Evolutionary conservation across 2,888 invertebrate genomes (phyloP), one percentile per base, ranked within the genome.

Genomic region (Ochropleura leucogaster): DNA sequence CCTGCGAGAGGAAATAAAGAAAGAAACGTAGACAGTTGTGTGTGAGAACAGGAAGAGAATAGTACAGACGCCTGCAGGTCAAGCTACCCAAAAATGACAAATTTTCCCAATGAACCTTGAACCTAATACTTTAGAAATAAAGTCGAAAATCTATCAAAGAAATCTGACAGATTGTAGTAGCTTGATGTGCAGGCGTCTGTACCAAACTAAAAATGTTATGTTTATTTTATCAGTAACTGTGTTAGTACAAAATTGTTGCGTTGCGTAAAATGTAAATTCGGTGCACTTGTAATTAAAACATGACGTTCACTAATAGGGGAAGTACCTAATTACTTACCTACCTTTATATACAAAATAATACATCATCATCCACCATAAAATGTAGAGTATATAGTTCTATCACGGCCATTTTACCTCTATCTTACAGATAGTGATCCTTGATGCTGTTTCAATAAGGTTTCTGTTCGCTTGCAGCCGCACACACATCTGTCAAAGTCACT

Each of bases 211-310:
- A n/a, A n/a, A 40, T 10, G 6, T n/a, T 60, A 60, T n/a, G 7
- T 57, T 30, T 57, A 44, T 62, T n/a, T 42, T 3, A 60, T 42
- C n/a, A n/a, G n/a, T 59, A 30, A 30, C n/a, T 55, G 4, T 77
- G 40, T 69, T 46, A 14, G 10, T 40, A 42, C 63, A 1, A 0
- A 68, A 62, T 64, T 20, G 10, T 6, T 60, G 42, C 20, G 10
- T 79, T 79, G 59, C 18, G n/a, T n/a, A 68, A 63, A 71, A 12
- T 0, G 4, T 68, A 40, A 59, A 51, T 53, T 77, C 20, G 5
- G 16, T 46, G 68, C 46, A 14, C 20, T 70, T 51, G 20, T 74
- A 47, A 63, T 67, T 66, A 14, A 30, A 55, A 59, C 42, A n/a
- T 18, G 51, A 18, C n/a, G 49, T 30, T 16, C n/a, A 51, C 46